Base-by-base conservation (phyloP, 92 coral and sea anemone species). In the Diadumene lineata region DNA sequence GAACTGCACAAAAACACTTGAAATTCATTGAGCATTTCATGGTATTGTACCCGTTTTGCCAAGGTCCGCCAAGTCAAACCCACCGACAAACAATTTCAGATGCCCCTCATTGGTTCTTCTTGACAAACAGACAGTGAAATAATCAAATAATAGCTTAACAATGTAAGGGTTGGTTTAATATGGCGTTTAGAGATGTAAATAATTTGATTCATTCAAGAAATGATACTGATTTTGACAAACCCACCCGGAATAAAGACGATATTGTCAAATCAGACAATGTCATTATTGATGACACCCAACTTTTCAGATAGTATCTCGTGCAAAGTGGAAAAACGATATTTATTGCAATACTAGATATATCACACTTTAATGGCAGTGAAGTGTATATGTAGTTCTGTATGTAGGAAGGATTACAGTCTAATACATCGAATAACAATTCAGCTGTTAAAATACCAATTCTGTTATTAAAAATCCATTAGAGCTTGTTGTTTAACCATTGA, bases 391-490 rank as follows among this genome's bases (percentile, higher is more conserved):
- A 4, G 6, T 38, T 23, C 3, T 23, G 19, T 15, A 53, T 3
- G 2, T 53, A 53, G 58, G 21, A 53, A 21, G 58, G 58, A 53
- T 53, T 53, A 53, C 19, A 53, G 48, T 21, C 10, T 21, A 15
- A 21, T 53, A 15, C 60, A 2, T 58, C 64, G 31, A 30, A 58
- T 58, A 43, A 27, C 68, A n/a, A 27, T 27, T 28, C 68, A 28
- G 8, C n/a, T 7, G 68, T 7, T 1, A 60, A 60, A 60, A 60
- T 60, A 4, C 17, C 65, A 13, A 30, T 13, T 62, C 68, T 62
- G 68, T 62, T 62, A 13, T 62, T 62, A 62, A 62, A 62, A 31
- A 62, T 62, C 68, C 68, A 62, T 62, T 62, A 62, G 43, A 28
- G 68, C 31, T 2, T 8, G 43, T 62, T 62, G 38, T 15, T 23